Conservation (phyloP, 2,113 vertebrate species). For the Oceanodroma tethys region DNA sequence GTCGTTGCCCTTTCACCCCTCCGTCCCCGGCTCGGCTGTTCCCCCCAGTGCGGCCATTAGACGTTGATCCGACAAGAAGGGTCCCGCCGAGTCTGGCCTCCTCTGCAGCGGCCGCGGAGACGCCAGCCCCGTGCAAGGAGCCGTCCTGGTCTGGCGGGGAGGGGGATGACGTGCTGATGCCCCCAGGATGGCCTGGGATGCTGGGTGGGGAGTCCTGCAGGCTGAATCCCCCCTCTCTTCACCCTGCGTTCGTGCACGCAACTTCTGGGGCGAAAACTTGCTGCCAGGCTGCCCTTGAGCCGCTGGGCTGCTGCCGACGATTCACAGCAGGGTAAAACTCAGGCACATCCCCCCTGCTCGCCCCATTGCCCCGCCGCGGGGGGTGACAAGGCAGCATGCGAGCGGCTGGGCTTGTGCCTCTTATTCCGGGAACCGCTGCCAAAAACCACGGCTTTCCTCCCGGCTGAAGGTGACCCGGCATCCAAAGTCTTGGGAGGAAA, state of each 20-base stretch:
- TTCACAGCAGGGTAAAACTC: not conserved
- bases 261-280: not conserved
- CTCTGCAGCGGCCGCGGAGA: not conserved
- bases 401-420: not conserved
- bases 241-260: rapidly evolving
- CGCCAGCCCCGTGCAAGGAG: not conserved
- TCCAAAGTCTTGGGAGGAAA: not conserved
- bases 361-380: rapidly evolving
- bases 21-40: conserved; percentile 24
- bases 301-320: rapidly evolving
- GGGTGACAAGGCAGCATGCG: not conserved
- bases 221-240: not conserved
- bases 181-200: not conserved
- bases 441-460: not conserved
- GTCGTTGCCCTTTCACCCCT: conserved; percentile 70
- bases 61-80: conserved; percentile 49
- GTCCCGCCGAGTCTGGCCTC: not conserved
- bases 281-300: not conserved
- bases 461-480: not conserved
- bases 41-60: conserved; percentile 41
- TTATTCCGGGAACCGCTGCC: not conserved
- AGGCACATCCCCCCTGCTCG: not conserved
- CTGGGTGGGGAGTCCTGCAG: not conserved
- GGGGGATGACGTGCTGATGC: not conserved
- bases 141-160: not conserved